phyloP scores from a whole-genome alignment of 2,797 vertebrate genomes.

The Clarias platycephalus region DNA sequence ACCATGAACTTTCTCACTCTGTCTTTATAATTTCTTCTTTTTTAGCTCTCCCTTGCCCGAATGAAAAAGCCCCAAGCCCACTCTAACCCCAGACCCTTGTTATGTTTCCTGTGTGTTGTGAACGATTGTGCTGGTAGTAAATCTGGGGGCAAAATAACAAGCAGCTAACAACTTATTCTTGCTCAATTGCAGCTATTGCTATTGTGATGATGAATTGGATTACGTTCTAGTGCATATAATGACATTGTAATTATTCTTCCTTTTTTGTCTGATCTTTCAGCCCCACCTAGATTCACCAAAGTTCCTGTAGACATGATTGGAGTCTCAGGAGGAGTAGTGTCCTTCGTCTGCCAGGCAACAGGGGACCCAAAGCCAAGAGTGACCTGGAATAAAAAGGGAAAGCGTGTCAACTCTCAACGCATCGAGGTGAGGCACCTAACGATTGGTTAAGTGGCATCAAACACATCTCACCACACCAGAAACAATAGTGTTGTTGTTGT shows the following conservation, averaged over 20 bases:
- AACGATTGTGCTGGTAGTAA: neutral
- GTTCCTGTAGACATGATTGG: constrained; percentile 93
- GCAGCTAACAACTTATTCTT: constrained; percentile 53
- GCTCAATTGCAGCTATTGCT: constrained; percentile 46
- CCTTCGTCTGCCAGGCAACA: constrained; percentile 93
- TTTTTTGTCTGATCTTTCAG: constrained; percentile 40
- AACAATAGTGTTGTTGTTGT: neutral
- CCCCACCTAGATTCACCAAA: constrained; percentile 82
- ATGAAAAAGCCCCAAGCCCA: constrained; percentile 33
- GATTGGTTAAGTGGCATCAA: neutral
- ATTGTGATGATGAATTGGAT: constrained; percentile 22
- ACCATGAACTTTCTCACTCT: constrained; percentile 3
- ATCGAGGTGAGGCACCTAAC: constrained; percentile 83
- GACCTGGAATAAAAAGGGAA: constrained; percentile 97
- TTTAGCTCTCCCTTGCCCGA: constrained; percentile 22
- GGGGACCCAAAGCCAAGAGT: constrained; percentile 93
- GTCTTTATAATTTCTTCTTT: neutral
- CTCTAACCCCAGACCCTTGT: constrained; percentile 14
- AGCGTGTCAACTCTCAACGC: constrained; percentile 94
- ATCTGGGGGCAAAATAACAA: constrained; percentile 19
- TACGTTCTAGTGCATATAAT: constrained; percentile 30
- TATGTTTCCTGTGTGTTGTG: constrained; percentile 13
- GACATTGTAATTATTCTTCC: neutral
- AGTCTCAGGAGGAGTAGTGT: constrained; percentile 93
- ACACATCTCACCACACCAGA: neutral